Conservation (phyloP, 2,888 invertebrate species). For the Stictocephala bisonia region DNA sequence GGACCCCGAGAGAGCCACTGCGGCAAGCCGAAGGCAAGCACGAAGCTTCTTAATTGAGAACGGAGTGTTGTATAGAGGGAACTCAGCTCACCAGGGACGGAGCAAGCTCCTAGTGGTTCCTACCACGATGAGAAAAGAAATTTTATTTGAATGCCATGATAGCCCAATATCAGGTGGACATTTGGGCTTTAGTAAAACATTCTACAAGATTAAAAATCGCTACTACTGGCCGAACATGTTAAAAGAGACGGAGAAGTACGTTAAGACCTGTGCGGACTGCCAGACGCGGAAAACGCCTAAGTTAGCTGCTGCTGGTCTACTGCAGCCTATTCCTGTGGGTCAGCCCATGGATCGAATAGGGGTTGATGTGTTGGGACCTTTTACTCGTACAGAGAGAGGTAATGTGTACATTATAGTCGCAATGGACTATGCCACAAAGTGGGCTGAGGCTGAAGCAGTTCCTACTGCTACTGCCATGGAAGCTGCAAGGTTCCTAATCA, state of each 20-base stretch:
- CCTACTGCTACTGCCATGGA: neutral
- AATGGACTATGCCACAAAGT: constrained; percentile 11
- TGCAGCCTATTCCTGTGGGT: constrained; percentile 16
- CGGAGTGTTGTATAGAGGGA: neutral
- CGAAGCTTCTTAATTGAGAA: neutral
- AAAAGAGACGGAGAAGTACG: constrained; percentile 15
- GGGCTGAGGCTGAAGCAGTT: constrained; percentile 13
- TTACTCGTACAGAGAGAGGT: neutral
- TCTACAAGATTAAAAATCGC: constrained; percentile 11
- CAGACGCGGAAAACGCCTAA: constrained; percentile 7
- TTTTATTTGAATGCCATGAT: constrained; percentile 3
- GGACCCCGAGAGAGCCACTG: neutral
- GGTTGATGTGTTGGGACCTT: constrained; percentile 12
- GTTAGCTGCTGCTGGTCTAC: neutral
- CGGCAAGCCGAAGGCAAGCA: neutral
- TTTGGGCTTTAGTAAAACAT: constrained; percentile 9
- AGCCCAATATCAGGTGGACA: constrained; percentile 21
- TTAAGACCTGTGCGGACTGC: constrained; percentile 10
- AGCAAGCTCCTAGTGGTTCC: neutral
- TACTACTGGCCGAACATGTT: constrained; percentile 9
- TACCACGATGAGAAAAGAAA: neutral
- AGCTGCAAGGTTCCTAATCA: constrained; percentile 12
- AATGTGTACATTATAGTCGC: constrained; percentile 15
- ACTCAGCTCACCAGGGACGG: neutral
- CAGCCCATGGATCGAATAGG: constrained; percentile 15